Evolutionary conservation across 1,140 invertebrate genomes (phyloP), one percentile per base, ranked within the genome.

Genomic region (Aphidius ervi): DNA sequence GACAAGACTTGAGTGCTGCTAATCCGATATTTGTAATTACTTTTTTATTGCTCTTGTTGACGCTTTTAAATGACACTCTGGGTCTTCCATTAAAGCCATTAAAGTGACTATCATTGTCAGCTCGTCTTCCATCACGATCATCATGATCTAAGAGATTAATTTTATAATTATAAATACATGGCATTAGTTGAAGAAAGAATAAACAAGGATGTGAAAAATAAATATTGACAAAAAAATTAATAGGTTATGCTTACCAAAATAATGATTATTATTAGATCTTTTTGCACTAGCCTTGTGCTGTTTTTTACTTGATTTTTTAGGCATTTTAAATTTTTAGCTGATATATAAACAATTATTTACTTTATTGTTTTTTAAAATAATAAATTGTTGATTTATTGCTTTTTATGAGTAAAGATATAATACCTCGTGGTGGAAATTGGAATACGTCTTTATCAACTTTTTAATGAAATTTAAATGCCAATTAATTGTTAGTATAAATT

Each of bases 31-130:
- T 20, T 58, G 3, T 16, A 39, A 63, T 48, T 2, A 47, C 56
- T 3, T 23, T 48, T 0, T 56, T 47, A 37, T 50, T 59, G 3
- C 49, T 54, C 9, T 47, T 40, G 40, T 39, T 9, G 8, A 50
- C 67, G 3, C 65, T 67, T 47, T 73, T 76, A 8, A 76, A 75
- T 0, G 72, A 73, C 5, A 75, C 73, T 16, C 70, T 60, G 0
- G 67, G 72, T 48, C 68, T 64, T 16, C 42, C 46, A 6, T 55
- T 58, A 16, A 16, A 16, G 16, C 16, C 16, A 16, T 16, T 16
- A 59, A 4, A 56, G 39, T 48, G 16, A 39, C 46, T 37, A 1
- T 57, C 53, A 16, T 6, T 55, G 41, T 64, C 62, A 41, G 68
- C 52, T 5, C 45, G 40, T 47, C 66, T 64, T n/a, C 47, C 10